Evolutionary conservation across 2,888 invertebrate species (phyloP).

Genomic region (Isoperla grammatica): DNA sequence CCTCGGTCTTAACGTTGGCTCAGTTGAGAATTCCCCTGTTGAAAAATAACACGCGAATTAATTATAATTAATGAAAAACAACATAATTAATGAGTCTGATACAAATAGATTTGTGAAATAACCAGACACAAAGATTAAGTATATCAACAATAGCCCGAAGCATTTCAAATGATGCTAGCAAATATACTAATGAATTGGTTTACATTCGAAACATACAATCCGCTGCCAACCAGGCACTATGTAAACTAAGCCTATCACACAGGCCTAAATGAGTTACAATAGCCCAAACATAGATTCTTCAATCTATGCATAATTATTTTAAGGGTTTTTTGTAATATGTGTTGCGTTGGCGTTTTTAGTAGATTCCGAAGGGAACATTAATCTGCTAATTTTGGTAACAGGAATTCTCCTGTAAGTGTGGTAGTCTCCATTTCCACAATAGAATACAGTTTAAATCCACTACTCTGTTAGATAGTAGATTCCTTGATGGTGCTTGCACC

Average conservation of each 20-base stretch:
- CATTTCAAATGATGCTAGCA: neutral
- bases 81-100: slow-evolving; percentile 18
- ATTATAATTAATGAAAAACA: slow-evolving; percentile 14
- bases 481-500: too few species aligned
- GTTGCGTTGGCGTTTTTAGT: too few species aligned
- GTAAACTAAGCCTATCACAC: slow-evolving; percentile 10
- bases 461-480: too few species aligned
- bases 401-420: too few species aligned
- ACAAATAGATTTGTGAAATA: slow-evolving; percentile 15
- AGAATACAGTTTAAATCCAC: too few species aligned
- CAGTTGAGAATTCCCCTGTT: too few species aligned
- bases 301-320: too few species aligned
- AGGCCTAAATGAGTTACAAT: slow-evolving; percentile 14
- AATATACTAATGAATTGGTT: neutral
- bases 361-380: too few species aligned
- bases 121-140: neutral
- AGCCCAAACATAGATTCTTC: slow-evolving; percentile 4
- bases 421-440: too few species aligned
- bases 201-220: slow-evolving; percentile 4
- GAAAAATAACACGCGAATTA: slow-evolving; percentile 8
- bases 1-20: too few species aligned
- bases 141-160: slow-evolving; percentile 8
- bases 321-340: too few species aligned
- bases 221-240: neutral
- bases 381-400: too few species aligned